Percentiles rank a stretch among this genome's conserved stretches.
Evolutionary conservation across 35 echinoderm and acorn worm species (phyloP).

Genomic region (Apostichopus japonicus): DNA sequence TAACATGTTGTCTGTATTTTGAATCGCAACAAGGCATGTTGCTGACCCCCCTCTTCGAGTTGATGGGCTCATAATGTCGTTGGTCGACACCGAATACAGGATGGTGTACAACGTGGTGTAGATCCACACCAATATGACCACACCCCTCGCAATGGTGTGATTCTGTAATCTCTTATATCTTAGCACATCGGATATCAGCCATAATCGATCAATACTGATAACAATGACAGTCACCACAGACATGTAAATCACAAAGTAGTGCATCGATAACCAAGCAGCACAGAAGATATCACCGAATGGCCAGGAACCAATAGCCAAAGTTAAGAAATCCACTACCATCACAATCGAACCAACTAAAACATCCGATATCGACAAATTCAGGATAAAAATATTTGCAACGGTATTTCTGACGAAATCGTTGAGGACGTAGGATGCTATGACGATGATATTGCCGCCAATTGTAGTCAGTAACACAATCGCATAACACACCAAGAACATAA

Average conservation of each 20-base stretch:
- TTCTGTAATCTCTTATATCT: conserved; percentile 4
- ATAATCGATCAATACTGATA: too few species aligned
- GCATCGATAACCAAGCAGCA: too few species aligned
- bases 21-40: background rate
- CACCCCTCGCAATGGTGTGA: background rate
- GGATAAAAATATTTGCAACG: too few species aligned
- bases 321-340: too few species aligned
- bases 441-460: background rate
- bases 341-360: background rate
- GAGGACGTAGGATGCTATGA: background rate
- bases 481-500: background rate
- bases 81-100: conserved; percentile 18
- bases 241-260: too few species aligned
- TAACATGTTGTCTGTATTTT: conserved; percentile 1
- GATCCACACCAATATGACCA: conserved; percentile 15
- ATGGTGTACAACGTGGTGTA: background rate
- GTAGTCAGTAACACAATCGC: background rate
- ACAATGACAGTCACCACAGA: too few species aligned
- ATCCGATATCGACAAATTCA: background rate
- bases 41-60: background rate
- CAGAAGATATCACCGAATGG: too few species aligned
- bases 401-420: background rate
- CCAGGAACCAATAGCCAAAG: too few species aligned
- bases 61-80: conserved; percentile 6
- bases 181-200: conserved; percentile 11